A percentile compares a stretch with the other conserved stretches of the same genome.
phyloP scores from a whole-genome alignment of 1,140 invertebrate genomes.

The Metopolophium dirhodum region DNA sequence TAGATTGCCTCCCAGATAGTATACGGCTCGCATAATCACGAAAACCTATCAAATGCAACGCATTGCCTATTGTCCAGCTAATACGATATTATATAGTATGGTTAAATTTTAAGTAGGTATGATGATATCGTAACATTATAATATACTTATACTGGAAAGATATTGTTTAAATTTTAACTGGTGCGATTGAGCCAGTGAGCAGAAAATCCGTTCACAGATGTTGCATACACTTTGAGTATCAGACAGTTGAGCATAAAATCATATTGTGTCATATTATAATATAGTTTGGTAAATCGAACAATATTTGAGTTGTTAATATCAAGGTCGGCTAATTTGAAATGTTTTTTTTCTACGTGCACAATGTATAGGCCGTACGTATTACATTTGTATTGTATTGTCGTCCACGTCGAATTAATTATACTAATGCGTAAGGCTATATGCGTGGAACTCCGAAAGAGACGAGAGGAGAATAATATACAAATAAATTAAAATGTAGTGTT shows the following conservation, averaged over 20 bases:
- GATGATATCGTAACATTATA: no score
- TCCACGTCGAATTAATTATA: background rate
- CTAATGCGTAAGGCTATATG: background rate
- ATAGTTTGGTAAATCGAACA: background rate
- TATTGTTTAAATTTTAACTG: no score
- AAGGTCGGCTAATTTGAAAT: background rate
- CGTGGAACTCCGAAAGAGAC: background rate
- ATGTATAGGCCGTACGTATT: no score
- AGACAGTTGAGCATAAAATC: background rate
- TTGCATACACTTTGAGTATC: background rate
- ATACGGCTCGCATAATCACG: no score
- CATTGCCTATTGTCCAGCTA: no score
- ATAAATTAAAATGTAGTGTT: constrained; percentile 6
- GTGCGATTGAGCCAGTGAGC: no score
- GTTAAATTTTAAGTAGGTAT: no score
- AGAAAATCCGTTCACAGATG: no score
- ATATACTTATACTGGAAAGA: no score
- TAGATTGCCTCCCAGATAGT: no score
- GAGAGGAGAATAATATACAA: background rate
- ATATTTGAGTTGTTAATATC: background rate
- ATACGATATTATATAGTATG: no score
- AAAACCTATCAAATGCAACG: no score
- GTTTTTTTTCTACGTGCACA: background rate
- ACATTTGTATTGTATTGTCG: background rate
- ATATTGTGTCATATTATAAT: background rate